Evolutionary conservation across 2,888 invertebrate genomes (phyloP).

Genomic region (Drosophila lutescens): DNA sequence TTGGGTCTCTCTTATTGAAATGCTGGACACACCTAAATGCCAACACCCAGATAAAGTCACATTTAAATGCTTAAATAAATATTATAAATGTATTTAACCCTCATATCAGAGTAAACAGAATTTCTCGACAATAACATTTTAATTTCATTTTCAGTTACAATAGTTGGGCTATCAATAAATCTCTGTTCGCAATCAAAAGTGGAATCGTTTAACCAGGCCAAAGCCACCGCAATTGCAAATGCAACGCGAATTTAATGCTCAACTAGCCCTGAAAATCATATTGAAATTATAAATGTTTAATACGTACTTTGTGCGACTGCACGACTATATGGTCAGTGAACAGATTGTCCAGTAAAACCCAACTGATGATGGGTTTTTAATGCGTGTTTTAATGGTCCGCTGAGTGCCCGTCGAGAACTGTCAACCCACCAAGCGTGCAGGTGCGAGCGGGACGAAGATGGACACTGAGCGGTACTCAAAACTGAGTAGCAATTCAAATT

Average conservation of each 20-base stretch:
- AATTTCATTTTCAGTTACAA: no score
- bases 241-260: slow-evolving; percentile 46
- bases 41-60: neutral
- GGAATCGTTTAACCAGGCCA: neutral
- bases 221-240: slow-evolving; percentile 5
- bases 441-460: neutral
- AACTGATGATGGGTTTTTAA: slow-evolving; percentile 41
- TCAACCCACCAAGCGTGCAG: slow-evolving; percentile 27
- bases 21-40: neutral
- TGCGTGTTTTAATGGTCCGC: slow-evolving; percentile 47
- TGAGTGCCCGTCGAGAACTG: slow-evolving; percentile 18
- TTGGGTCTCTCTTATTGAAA: neutral
- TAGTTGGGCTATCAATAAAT: neutral
- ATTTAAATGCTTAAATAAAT: no score
- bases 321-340: slow-evolving; percentile 19
- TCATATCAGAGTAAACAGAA: no score
- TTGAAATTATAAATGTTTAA: slow-evolving; percentile 18
- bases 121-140: no score
- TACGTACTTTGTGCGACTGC: slow-evolving; percentile 16
- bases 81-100: no score
- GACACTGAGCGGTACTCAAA: neutral
- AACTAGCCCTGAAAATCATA: slow-evolving; percentile 54
- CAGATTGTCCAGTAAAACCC: slow-evolving; percentile 10
- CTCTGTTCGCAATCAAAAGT: neutral
- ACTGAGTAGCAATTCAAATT: slow-evolving; percentile 22